phyloP scores from a whole-genome alignment of 2,888 invertebrate genomes.

The Metalampra italica region DNA sequence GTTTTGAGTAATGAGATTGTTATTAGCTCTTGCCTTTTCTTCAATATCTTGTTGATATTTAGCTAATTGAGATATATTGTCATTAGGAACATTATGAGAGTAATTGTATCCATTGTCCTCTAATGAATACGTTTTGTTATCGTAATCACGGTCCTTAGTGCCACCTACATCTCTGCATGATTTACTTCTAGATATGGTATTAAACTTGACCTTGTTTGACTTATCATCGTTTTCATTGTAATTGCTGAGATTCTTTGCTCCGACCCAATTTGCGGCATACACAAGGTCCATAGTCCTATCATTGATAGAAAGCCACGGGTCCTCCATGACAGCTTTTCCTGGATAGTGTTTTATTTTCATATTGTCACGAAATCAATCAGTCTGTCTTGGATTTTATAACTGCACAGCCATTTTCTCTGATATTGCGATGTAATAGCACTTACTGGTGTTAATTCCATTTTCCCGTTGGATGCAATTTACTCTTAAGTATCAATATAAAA shows the following conservation, averaged over 20 bases:
- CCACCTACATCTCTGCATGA: slow-evolving; percentile 69
- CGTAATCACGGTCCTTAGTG: slow-evolving; percentile 47
- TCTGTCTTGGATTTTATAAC: slow-evolving; percentile 17
- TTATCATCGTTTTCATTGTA: slow-evolving; percentile 55
- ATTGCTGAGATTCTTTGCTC: slow-evolving; percentile 79
- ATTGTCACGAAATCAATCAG: slow-evolving; percentile 32
- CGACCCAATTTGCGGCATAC: slow-evolving; percentile 92
- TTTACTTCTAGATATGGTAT: slow-evolving; percentile 72
- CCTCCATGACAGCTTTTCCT: slow-evolving; percentile 89
- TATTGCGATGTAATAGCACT: slow-evolving; percentile 11
- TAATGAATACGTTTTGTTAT: slow-evolving; percentile 45
- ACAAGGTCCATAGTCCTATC: slow-evolving; percentile 86
- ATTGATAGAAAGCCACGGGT: slow-evolving; percentile 82
- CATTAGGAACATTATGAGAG: slow-evolving; percentile 50
- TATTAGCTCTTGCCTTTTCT: slow-evolving; percentile 71
- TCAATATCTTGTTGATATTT: slow-evolving; percentile 81
- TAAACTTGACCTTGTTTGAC: slow-evolving; percentile 54
- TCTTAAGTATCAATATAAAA: background rate
- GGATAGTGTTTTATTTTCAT: slow-evolving; percentile 93
- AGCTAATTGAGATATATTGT: slow-evolving; percentile 76
- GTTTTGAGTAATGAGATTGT: slow-evolving; percentile 72
- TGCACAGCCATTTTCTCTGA: slow-evolving; percentile 17
- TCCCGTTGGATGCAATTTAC: slow-evolving; percentile 19
- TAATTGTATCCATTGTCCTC: slow-evolving; percentile 55
- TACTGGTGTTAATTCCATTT: slow-evolving; percentile 35